Evolutionary conservation across 2,888 invertebrate species (phyloP), one percentile per base, ranked within the genome.

Genomic region (Leptogaster cylindrica): DNA sequence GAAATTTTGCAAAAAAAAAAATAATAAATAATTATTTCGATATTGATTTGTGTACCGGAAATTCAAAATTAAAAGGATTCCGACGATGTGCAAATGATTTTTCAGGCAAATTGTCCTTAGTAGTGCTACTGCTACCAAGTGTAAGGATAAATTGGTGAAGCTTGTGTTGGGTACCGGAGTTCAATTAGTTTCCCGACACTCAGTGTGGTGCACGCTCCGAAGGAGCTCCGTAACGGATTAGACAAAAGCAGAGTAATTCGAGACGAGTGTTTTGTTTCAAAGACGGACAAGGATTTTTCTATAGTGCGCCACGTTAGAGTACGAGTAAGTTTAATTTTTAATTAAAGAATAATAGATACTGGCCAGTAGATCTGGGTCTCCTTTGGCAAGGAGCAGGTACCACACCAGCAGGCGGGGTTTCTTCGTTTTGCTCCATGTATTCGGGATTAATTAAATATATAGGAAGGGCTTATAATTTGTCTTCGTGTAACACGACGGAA

Each of bases 241-340:
- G 61, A 61, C 61, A 61, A 44, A n/a, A 61, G 44, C 16, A 25
- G 31, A 44, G 44, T 44, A 61, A 44, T 61, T 61, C 36, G n/a
- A 61, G 61, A 41, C 28, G 44, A 61, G 44, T 44, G 61, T 44
- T 27, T 61, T 61, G 39, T 41, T 41, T 39, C 41, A 41, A 41
- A 36, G 10, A 16, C n/a, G 33, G 20, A 33, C 36, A 36, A 33
- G 18, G 12, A 18, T 12, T 10, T n/a, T n/a, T n/a, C n/a, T n/a
- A n/a, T n/a, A n/a, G n/a, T 44, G 41, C 16, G 16, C 61, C 44
- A 16, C 16, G 44, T 12, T 44, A 28, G 18, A 52, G n/a, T n/a
- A n/a, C n/a, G 51, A 44, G 61, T 61, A 44, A 61, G 61, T 61
- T 61, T 61, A 61, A 61, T 61, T 61, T 61, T 61, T 61, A 61